phyloP scores from a whole-genome alignment of 30 jellyfish, hydroid and myxozoan species.

The Aurelia coerulea region DNA sequence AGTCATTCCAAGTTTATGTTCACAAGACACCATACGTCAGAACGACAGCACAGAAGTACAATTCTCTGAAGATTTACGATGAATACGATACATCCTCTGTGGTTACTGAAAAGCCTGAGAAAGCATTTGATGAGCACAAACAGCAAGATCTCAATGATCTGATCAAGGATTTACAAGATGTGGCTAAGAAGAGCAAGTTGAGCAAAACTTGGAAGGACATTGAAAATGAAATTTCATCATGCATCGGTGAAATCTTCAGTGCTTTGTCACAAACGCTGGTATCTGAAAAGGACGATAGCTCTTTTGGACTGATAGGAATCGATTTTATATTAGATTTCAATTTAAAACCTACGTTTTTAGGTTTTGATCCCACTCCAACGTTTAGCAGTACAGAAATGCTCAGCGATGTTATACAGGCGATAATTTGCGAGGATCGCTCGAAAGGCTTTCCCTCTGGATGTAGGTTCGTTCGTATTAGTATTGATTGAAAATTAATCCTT shows the following conservation, averaged over 20 bases:
- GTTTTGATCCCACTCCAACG: slow-evolving; percentile 49
- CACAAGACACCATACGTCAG: slow-evolving; percentile 67
- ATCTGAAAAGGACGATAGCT: neutral
- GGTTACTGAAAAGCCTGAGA: slow-evolving; percentile 26
- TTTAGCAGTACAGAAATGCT: slow-evolving; percentile 16
- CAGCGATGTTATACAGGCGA: slow-evolving; percentile 8
- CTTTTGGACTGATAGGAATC: slow-evolving; percentile 54
- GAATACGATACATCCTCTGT: slow-evolving; percentile 67
- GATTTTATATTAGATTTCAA: slow-evolving; percentile 58
- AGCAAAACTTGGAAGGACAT: slow-evolving; percentile 62
- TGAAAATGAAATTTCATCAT: slow-evolving; percentile 42
- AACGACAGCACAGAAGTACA: slow-evolving; percentile 32
- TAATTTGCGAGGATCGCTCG: neutral
- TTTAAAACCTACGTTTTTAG: slow-evolving; percentile 54
- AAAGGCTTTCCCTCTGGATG: slow-evolving; percentile 26
- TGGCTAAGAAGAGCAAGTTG: slow-evolving; percentile 22
- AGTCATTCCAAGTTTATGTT: slow-evolving; percentile 29
- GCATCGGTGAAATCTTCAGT: slow-evolving; percentile 36
- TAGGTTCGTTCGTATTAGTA: neutral
- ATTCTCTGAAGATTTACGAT: slow-evolving; percentile 18
- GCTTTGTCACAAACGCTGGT: neutral
- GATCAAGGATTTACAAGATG: slow-evolving; percentile 35
- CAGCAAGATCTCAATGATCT: slow-evolving; percentile 43
- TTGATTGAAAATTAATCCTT: neutral
- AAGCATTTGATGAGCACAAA: slow-evolving; percentile 4